These are phyloP conservation scores for Sebastes elongatus DNA, from an alignment of 2,797 vertebrate species.

Conservation along the genomic window DNA sequence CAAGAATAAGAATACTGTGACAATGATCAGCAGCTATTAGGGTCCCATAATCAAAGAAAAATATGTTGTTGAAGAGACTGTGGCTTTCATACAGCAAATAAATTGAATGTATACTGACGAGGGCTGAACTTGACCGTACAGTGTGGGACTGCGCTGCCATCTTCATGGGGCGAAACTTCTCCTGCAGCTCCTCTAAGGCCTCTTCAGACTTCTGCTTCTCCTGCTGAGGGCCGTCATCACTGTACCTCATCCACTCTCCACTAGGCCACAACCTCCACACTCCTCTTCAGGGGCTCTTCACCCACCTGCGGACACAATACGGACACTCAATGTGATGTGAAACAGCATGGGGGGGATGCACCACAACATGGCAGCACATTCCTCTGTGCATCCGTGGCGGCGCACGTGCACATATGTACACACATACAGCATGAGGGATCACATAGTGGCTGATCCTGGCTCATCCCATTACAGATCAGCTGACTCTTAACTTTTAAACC, in stretches of 20 bases:
- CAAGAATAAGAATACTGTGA: background rate
- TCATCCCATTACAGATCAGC: slow-evolving; percentile 59
- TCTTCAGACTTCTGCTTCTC: slow-evolving; percentile 60
- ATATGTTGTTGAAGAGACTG: background rate
- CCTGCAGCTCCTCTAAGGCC: slow-evolving; percentile 82
- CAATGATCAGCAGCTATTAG: background rate
- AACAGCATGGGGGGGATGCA: background rate
- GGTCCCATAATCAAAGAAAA: background rate
- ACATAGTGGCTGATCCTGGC: slow-evolving; percentile 42
- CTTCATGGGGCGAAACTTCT: slow-evolving; percentile 77
- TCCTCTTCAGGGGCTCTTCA: slow-evolving; percentile 84
- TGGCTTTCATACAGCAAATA: background rate
- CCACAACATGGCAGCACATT: background rate
- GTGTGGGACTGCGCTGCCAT: slow-evolving; percentile 76
- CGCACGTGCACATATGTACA: background rate
- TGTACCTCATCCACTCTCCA: slow-evolving; percentile 84
- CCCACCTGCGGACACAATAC: slow-evolving; percentile 74
- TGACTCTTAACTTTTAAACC: slow-evolving; percentile 33
- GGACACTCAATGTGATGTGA: slow-evolving; percentile 5
- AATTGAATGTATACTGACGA: background rate
- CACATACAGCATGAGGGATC: slow-evolving; percentile 29
- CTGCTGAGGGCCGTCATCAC: slow-evolving; percentile 75
- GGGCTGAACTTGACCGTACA: slow-evolving; percentile 53
- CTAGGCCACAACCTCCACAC: slow-evolving; percentile 81
- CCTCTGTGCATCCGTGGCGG: background rate